phyloP scores from a whole-genome alignment of 2,113 vertebrate genomes.

The Salminus brasiliensis region DNA sequence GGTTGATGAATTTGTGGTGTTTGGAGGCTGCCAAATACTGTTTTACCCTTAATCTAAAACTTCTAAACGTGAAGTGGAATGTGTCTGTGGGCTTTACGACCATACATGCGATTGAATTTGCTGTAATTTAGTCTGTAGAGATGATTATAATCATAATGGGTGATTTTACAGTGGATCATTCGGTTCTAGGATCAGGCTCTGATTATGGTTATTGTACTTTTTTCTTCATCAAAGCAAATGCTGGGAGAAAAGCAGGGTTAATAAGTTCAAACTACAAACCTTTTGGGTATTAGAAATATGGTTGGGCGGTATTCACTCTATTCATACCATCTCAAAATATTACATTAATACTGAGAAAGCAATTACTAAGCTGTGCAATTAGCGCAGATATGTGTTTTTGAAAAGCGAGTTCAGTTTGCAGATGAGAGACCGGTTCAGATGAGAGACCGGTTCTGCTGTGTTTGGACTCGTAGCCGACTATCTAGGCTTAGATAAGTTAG shows the following conservation, averaged over 20 bases:
- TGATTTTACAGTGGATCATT: neutral
- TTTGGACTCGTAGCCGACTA: too few relatives aligned
- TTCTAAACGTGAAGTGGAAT: neutral
- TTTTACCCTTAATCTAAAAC: neutral
- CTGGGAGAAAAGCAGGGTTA: neutral
- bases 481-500: too few relatives aligned
- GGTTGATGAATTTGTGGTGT: conserved; percentile 5
- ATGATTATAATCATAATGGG: neutral
- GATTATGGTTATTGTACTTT: neutral
- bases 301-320: too few relatives aligned
- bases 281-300: neutral
- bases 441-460: too few relatives aligned
- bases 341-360: too few relatives aligned
- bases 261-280: neutral
- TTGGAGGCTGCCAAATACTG: conserved; percentile 2
- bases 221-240: neutral
- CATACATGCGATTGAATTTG: neutral
- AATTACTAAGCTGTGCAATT: too few relatives aligned
- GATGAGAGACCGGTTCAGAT: too few relatives aligned
- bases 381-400: too few relatives aligned
- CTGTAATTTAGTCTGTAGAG: neutral
- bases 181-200: neutral
- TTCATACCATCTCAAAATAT: too few relatives aligned
- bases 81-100: neutral
- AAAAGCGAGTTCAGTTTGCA: too few relatives aligned